These are phyloP conservation scores for Heterotis niloticus DNA, from an alignment of 2,113 vertebrate species.

Conservation along the genomic window DNA sequence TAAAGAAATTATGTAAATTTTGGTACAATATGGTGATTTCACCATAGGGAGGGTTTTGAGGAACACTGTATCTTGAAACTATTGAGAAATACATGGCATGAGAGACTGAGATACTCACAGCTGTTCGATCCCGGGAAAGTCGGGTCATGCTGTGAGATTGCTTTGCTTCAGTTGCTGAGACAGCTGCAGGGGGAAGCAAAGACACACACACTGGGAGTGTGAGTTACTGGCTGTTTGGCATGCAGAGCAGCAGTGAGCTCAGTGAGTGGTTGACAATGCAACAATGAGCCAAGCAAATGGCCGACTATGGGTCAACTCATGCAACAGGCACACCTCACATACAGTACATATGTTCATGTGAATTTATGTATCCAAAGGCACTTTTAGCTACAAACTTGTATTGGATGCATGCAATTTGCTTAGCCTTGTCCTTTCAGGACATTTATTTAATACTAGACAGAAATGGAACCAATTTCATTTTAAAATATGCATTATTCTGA, in stretches of 20 bases:
- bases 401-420: neutral
- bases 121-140: constrained; percentile 83
- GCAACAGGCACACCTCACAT: neutral
- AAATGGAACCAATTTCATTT: constrained; percentile 23
- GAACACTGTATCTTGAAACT: neutral
- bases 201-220: constrained; percentile 30
- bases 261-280: neutral
- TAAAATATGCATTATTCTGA: constrained; percentile 28
- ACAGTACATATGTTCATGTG: neutral
- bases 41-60: no score
- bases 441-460: constrained; percentile 3
- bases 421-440: neutral
- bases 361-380: neutral
- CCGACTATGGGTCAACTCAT: neutral
- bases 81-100: neutral
- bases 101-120: constrained; percentile 70
- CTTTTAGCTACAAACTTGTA: neutral
- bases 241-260: neutral
- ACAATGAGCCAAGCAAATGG: neutral
- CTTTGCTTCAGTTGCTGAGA: constrained; percentile 74
- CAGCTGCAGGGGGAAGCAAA: constrained; percentile 51
- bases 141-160: constrained; percentile 82
- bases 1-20: no score
- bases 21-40: no score
- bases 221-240: neutral